Evolutionary conservation across 2,797 vertebrate species (phyloP), one percentile per base, ranked within the genome.

Genomic region (Chloroceryle amazona): DNA sequence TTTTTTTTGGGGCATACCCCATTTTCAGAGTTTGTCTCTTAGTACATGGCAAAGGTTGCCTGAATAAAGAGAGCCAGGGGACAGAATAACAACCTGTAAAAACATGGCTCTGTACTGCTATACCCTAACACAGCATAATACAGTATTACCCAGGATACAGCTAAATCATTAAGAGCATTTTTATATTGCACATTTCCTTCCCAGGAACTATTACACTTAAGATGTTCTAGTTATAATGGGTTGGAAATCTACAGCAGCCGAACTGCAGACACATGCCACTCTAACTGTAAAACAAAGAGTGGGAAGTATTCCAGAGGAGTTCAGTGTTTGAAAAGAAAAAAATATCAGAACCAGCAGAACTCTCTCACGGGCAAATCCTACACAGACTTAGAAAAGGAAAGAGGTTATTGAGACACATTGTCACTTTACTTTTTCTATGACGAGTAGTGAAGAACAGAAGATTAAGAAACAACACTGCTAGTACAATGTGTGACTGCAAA

Each of bases 241-340:
- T 88, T 83, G 75, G 62, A 84, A 84, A 81, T 28, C 60, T 86
- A n/a, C 70, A 83, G 46, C 66, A 88, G 58, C 70, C 35, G 75
- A 89, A 55, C 37, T 86, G 42, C 62, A 86, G 46, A 58, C 68
- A 78, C 44, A 83, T 47, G 52, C 39, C 58, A 52, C 15, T 67
- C 52, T 93, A 72, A 73, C 35, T n/a, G 42, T 71, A 91, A 88
- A 17, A 44, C 6, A 46, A 70, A n/a, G 49, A 92, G 22, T 17
- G 5, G 22, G 31, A 90, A 88, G 55, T 35, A 63, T 73, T 66
- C 54, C 73, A 73, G 42, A 75, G 31, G 39, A 81, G 18, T 46
- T 86, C 42, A 47, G 13, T 31, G 25, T 44, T 85, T 71, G 57
- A 87, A 88, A 85, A 94, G 52, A 80, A 92, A 92, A 92, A 92